Conservation (phyloP, 2,113 vertebrate species). For the Prunella himalayana region DNA sequence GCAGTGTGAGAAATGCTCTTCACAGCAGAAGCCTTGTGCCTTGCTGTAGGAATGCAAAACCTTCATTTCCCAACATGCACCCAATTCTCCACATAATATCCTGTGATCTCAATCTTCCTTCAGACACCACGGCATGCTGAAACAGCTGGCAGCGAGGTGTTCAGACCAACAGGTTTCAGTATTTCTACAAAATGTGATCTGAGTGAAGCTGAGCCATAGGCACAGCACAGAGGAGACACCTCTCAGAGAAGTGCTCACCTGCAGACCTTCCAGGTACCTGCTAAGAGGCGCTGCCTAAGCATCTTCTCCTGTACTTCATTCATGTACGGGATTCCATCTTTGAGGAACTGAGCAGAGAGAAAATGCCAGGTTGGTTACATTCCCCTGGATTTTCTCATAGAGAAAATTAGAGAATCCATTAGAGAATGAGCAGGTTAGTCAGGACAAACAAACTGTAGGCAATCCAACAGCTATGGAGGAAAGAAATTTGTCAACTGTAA, state of each 20-base stretch:
- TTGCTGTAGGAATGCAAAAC: neutral
- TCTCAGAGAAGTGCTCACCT: conserved; percentile 37
- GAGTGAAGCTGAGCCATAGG: neutral
- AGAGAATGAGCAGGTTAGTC: neutral
- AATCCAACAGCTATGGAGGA: neutral
- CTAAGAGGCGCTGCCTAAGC: conserved; percentile 49
- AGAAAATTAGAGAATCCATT: neutral
- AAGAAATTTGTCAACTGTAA: neutral
- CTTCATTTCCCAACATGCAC: neutral
- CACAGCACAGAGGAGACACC: neutral
- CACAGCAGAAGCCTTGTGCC: neutral
- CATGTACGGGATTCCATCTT: conserved; percentile 75
- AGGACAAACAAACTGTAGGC: neutral
- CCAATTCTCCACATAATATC: neutral
- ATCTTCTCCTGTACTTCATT: conserved; percentile 73
- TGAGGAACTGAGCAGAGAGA: conserved; percentile 64
- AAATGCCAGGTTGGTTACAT: neutral
- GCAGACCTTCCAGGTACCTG: conserved; percentile 43
- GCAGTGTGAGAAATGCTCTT: neutral
- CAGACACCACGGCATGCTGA: neutral
- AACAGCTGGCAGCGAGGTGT: fast-evolving
- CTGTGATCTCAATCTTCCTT: neutral
- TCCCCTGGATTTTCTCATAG: neutral
- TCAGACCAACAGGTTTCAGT: neutral
- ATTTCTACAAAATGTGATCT: neutral